A percentile compares a stretch with the other conserved stretches of the same genome.
phyloP scores from a whole-genome alignment of 1,140 invertebrate species.

The Drosophila ananassae region DNA sequence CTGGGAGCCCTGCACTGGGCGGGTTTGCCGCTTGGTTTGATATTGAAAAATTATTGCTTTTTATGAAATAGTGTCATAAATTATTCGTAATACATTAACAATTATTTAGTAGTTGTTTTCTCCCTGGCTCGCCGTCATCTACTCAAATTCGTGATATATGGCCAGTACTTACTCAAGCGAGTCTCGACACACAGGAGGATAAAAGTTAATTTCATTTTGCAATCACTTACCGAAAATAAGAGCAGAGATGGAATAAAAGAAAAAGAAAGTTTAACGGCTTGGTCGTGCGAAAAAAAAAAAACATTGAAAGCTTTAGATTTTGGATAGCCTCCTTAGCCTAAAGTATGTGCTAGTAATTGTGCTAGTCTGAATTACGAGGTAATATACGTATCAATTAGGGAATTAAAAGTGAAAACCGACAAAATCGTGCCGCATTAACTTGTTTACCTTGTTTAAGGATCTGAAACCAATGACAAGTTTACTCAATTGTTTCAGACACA shows the following conservation, averaged over 20 bases:
- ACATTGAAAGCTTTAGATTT: too few species aligned
- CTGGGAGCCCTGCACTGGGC: conserved; percentile 15
- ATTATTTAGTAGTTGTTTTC: conserved; percentile 81
- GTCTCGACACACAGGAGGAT: conserved; percentile 37
- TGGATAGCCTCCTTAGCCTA: too few species aligned
- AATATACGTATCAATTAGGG: too few species aligned
- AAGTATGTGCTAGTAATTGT: too few species aligned
- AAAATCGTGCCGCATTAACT: background rate
- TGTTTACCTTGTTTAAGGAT: background rate
- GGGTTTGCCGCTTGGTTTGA: conserved; percentile 75
- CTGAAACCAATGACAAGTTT: background rate
- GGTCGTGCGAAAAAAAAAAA: background rate
- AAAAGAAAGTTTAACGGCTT: background rate
- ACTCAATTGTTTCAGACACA: conserved; percentile 3
- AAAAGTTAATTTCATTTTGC: conserved; percentile 69
- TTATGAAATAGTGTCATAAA: conserved; percentile 81
- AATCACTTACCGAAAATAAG: conserved; percentile 76
- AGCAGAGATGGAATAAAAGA: conserved; percentile 16
- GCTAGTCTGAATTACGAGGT: too few species aligned
- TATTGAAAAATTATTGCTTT: conserved; percentile 83
- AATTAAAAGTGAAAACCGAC: background rate
- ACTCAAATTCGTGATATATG: conserved; percentile 76
- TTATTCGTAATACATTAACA: conserved; percentile 83
- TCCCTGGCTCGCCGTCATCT: conserved; percentile 38
- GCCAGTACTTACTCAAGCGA: conserved; percentile 68